These are phyloP conservation scores for Odontocerum albicorne DNA, from an alignment of 2,888 invertebrate genomes.

Conservation along the genomic window DNA sequence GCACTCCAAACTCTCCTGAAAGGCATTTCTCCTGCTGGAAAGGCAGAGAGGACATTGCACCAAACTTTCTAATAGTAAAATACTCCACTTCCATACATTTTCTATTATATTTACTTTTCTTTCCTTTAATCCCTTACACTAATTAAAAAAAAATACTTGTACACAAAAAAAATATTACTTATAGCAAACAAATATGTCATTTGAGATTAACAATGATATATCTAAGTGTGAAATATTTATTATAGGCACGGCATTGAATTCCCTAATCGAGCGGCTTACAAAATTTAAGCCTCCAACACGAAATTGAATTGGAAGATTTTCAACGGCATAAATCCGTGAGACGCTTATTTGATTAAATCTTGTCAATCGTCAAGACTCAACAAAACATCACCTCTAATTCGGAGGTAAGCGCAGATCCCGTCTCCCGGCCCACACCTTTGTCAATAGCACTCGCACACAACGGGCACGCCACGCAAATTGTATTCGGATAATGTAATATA, in stretches of 20 bases:
- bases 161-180: background rate
- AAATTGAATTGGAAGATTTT: slow-evolving; percentile 15
- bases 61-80: too few species aligned
- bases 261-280: background rate
- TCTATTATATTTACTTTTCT: too few species aligned
- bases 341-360: slow-evolving; percentile 20
- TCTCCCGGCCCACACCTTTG: slow-evolving; percentile 1
- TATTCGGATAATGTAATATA: slow-evolving; percentile 28
- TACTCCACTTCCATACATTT: too few species aligned
- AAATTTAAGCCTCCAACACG: background rate
- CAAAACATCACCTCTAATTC: background rate
- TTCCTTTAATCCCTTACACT: too few species aligned
- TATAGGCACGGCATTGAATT: too few species aligned
- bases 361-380: slow-evolving; percentile 13
- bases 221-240: too few species aligned
- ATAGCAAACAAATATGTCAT: background rate
- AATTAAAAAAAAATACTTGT: too few species aligned
- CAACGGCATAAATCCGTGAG: slow-evolving; percentile 16
- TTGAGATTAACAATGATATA: background rate
- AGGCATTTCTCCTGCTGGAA: too few species aligned
- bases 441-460: slow-evolving; percentile 6
- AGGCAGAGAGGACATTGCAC: too few species aligned
- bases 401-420: slow-evolving; percentile 4
- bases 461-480: slow-evolving; percentile 12
- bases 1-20: too few species aligned